A percentile compares a stretch with the other conserved stretches of the same genome.
These are phyloP conservation scores for Hozukius guyotensis DNA, from an alignment of 2,797 vertebrate genomes.

Conservation along the genomic window DNA sequence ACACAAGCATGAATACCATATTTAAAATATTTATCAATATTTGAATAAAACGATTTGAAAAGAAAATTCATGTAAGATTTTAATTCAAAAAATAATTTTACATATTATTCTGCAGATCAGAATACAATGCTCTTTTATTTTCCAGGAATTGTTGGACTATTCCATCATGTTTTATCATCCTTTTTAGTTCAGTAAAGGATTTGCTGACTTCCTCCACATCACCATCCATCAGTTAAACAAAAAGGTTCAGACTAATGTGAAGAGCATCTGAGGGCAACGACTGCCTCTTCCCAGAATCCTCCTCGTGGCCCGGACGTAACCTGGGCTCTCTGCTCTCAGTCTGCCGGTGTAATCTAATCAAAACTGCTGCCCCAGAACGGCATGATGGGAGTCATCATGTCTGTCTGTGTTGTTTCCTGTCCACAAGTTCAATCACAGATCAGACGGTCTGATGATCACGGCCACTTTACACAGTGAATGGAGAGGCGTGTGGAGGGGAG, in stretches of 20 bases:
- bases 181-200: neutral
- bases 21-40: too few species aligned
- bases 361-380: neutral
- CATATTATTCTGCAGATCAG: neutral
- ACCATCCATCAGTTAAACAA: neutral
- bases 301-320: constrained; percentile 5
- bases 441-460: neutral
- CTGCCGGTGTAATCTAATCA: constrained; percentile 25
- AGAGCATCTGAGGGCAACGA: neutral
- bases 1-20: neutral
- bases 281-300: neutral
- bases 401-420: constrained; percentile 45
- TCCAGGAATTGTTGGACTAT: neutral
- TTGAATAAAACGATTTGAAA: too few species aligned
- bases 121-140: neutral
- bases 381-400: constrained; percentile 15
- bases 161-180: neutral
- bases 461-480: neutral
- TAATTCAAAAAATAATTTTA: neutral
- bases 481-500: neutral
- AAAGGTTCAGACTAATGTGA: neutral
- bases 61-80: too few species aligned
- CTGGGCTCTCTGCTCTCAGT: constrained; percentile 1
- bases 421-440: neutral
- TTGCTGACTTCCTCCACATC: neutral